Conservation (phyloP, 1,140 invertebrate species). For the Drosophila ogumai region DNA sequence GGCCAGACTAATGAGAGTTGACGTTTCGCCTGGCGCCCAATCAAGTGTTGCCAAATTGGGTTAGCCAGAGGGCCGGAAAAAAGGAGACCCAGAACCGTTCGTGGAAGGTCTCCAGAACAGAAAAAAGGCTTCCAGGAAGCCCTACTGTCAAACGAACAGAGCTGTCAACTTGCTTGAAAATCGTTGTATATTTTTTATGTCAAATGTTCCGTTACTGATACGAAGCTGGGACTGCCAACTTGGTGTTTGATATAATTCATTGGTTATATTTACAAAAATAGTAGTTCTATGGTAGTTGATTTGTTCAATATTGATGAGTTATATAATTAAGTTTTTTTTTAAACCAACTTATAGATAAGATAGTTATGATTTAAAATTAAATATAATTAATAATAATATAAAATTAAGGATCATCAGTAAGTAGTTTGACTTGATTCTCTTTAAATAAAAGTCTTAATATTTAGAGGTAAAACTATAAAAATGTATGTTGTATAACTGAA, state of each 20-base stretch:
- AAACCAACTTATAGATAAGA: too few species aligned
- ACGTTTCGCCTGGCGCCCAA: conserved; percentile 82
- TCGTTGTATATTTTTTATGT: background rate
- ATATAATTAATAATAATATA: too few species aligned
- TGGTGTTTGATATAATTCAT: background rate
- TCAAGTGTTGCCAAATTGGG: conserved; percentile 83
- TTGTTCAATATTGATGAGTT: too few species aligned
- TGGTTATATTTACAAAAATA: background rate
- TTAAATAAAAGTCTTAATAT: too few species aligned
- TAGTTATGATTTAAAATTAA: too few species aligned
- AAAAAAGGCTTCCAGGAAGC: conserved; percentile 70
- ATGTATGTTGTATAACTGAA: too few species aligned
- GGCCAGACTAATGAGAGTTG: conserved; percentile 61
- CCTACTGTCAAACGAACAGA: conserved; percentile 14
- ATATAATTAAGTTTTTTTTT: too few species aligned
- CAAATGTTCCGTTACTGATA: conserved; percentile 1
- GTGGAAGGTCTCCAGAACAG: conserved; percentile 47
- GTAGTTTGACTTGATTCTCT: too few species aligned
- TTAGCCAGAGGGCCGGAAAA: conserved; percentile 42
- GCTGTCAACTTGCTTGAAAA: conserved; percentile 53
- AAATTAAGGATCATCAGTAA: too few species aligned
- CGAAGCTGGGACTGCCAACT: background rate
- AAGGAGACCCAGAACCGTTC: conserved; percentile 45
- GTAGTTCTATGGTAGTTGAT: background rate
- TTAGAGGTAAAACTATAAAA: too few species aligned